Evolutionary conservation across 2,888 invertebrate genomes (phyloP), one percentile per base, ranked within the genome.

Genomic region (Aelia acuminata): DNA sequence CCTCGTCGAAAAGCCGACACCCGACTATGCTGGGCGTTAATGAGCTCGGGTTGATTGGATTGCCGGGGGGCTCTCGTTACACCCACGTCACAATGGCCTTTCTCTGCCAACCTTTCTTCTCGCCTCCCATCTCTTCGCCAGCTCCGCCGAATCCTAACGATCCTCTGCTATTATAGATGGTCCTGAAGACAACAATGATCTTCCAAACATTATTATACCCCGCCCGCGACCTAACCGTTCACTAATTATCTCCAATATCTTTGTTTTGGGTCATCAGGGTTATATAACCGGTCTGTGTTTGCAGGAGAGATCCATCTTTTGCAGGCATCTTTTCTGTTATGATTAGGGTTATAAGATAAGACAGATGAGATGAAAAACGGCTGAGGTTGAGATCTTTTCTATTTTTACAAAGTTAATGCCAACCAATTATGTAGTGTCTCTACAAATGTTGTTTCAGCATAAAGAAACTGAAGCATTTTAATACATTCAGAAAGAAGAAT

Each of bases 11-110:
- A 35, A 70, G 26, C 63, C 18, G 31, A 31, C 63, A 18, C 8
- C 35, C 80, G 22, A 43, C 80, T 43, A 80, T 43, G 80, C 43
- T 80, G 43, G 43, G n/a, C 43, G 80, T 80, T 80, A 80, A 80
- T 80, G 80, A 80, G 80, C 80, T 80, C 7, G n/a, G 15, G 80
- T 80, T 80, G 80, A 80, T 80, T 80, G 80, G 80, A 47, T 43
- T 35, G 80, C 80, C 80, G 31, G 35, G 20, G 80, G 80, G 11
- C 80, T 35, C 80, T 80, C 80, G 80, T 80, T 80, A 80, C 80
- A n/a, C 80, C 80, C 43, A 43, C 80, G n/a, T 43, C 11, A 80
- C 80, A 80, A 80, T 80, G 80, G 35, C 43, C 80, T 43, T 80
- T 80, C 39, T 80, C 80, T 80, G 3, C 5, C n/a, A n/a, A 47